A percentile compares a stretch with the other conserved stretches of the same genome.
Conservation (phyloP, 2,888 invertebrate species). For the Polydrusus cervinus region DNA sequence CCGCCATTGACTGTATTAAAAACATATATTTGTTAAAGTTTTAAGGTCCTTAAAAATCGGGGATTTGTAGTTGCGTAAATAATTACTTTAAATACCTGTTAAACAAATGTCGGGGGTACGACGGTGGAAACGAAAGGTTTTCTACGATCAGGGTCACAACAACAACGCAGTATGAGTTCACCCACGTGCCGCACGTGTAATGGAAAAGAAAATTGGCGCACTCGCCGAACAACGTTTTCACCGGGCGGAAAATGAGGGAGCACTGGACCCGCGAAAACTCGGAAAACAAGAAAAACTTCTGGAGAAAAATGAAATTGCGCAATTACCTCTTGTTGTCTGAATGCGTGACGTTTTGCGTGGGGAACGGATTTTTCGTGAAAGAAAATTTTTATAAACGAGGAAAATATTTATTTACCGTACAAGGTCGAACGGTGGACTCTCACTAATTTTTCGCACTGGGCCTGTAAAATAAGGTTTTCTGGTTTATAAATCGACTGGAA, state of each 20-base stretch:
- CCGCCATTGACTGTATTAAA: no score
- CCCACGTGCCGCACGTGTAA: constrained; percentile 19
- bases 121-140: not conserved
- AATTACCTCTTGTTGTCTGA: constrained; percentile 1
- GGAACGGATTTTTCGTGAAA: not conserved
- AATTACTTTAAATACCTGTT: no score
- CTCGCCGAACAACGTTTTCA: constrained; percentile 5
- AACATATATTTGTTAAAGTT: no score
- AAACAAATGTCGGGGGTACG: not conserved
- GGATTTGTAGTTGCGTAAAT: no score
- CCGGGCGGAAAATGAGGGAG: constrained; percentile 27
- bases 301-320: constrained; percentile 31
- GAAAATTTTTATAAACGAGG: not conserved
- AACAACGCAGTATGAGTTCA: constrained; percentile 13
- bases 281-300: constrained; percentile 9
- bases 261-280: constrained; percentile 40
- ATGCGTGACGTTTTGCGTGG: not conserved
- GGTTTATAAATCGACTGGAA: no score
- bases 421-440: no score
- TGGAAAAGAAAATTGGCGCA: not conserved
- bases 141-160: not conserved
- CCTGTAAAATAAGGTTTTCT: no score
- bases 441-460: no score
- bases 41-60: no score
- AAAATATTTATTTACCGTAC: no score